Base-by-base conservation (phyloP, 23 tunicate genomes). In the Ascidia mentula region DNA sequence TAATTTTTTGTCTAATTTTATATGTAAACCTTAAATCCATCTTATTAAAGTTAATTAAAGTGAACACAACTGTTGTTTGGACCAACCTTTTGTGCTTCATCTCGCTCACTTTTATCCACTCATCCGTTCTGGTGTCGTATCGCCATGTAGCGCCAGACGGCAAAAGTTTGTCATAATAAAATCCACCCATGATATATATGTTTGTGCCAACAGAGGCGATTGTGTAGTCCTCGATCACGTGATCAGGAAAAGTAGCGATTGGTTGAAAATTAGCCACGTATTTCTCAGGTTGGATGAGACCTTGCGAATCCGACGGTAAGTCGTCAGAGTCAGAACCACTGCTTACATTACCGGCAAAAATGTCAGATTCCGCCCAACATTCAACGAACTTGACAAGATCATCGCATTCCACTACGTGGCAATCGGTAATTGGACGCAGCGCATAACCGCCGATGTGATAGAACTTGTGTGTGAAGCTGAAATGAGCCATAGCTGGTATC, bases 181-280 rank as follows among this genome's bases (percentile, higher is more conserved):
- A 40, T 13, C 89, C 89, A 37, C 89, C 89, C 12, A 46, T 78
- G 13, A 78, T 59, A 45, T 78, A 85, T 32, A 85, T 72, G 45
- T 18, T 72, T 6, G 89, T 78, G 3, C 40, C 83, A 1, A 85
- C 38, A 36, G 35, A 31, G 31, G 53, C 89, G 8, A 72, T 71
- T 42, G 84, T 70, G 45, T 71, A 78, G 60, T 85, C 89, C 36
- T 85, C 89, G 20, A 59, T 40, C 1, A 37, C 46, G 22, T 37
- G n/a, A 28, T 82, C 83, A 15, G 89, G 83, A 78, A 80, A 77
- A 77, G 18, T 34, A 26, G 45, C 78, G 0, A 72, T 36, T 76
- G 37, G 38, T 12, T 15, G 53, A 42, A 42, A 42, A 12, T 12
- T 42, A 53, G 65, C 65, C 22, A 53, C 22, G 4, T 26, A 20